Evolutionary conservation across 2,888 invertebrate genomes (phyloP), one percentile per base, ranked within the genome.

Genomic region (Lordiphosa andalusiaca): DNA sequence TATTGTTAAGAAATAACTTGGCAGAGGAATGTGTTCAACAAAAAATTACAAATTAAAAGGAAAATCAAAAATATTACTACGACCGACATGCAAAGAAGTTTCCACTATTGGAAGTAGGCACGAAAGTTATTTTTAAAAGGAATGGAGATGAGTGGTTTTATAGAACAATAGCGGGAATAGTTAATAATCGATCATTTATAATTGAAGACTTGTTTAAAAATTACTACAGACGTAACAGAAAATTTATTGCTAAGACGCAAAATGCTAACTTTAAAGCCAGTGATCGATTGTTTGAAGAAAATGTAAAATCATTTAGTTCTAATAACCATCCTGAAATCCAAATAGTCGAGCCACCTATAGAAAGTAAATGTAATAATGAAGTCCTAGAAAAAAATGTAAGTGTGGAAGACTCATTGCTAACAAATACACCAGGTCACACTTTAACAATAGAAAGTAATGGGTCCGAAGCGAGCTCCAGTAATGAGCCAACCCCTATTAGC

Each of bases 121-220:
- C 68, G 42, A 7, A 9, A 33, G 60, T 71, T 69, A n/a, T 69
- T 65, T 53, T n/a, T n/a, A 70, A 71, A 37, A 69, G 61, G 49
- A 59, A 58, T 51, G 35, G 48, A 10, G 53, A 69, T 10, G 57
- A 69, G 30, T 70, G 69, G 64, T 37, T 55, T 19, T 68, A 68
- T 44, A 67, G 67, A 2, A 47, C 19, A 12, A 58, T 69, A 12
- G 42, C 61, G 0, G 37, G 49, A 9, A 52, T 13, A 9, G 64
- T 62, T 12, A 69, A 63, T 64, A 59, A 59, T 30, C 48, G 53
- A 3, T 63, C 62, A 16, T 63, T 60, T 39, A 63, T 69, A 12
- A 37, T 69, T 19, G 59, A 38, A 25, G 69, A 63, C 54, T 36
- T 7, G 7, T 55, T 58, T 50, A 48, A 55, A 7, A 62, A 59